Evolutionary conservation across 1,140 invertebrate species (phyloP).

Genomic region (Calliphora vicina): DNA sequence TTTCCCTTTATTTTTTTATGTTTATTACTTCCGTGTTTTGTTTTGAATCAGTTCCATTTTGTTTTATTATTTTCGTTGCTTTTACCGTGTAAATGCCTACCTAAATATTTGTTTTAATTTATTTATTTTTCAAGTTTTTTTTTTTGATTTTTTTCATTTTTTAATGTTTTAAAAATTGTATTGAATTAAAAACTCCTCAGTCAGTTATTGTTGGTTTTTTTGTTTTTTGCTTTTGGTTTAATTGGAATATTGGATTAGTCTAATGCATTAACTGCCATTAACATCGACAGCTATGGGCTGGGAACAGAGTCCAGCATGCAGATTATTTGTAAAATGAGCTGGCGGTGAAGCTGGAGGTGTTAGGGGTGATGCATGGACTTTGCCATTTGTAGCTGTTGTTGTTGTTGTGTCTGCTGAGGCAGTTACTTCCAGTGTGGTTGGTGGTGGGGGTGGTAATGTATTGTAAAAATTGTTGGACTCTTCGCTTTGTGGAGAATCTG

Average conservation of each 20-base stretch:
- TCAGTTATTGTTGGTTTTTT: constrained; percentile 11
- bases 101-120: constrained; percentile 17
- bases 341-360: constrained; percentile 55
- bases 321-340: constrained; percentile 35
- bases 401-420: constrained; percentile 4
- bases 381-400: constrained; percentile 14
- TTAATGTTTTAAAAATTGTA: not conserved
- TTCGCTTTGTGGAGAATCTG: constrained; percentile 4
- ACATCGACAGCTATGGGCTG: constrained; percentile 49
- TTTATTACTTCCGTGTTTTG: not conserved
- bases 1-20: not conserved
- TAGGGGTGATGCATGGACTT: constrained; percentile 46
- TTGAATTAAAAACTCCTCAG: constrained; percentile 19
- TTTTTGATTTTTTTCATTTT: not conserved
- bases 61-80: constrained; percentile 13
- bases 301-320: constrained; percentile 43
- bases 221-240: not conserved
- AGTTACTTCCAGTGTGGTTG: constrained; percentile 28
- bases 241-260: not conserved
- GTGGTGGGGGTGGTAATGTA: constrained; percentile 51
- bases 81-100: constrained; percentile 25
- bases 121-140: not conserved
- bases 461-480: not conserved
- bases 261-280: constrained; percentile 56
- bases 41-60: constrained; percentile 7